A percentile compares a stretch with the other conserved stretches of the same genome.
phyloP scores from a whole-genome alignment of 2,113 vertebrate genomes.

The Spea multiplicata region DNA sequence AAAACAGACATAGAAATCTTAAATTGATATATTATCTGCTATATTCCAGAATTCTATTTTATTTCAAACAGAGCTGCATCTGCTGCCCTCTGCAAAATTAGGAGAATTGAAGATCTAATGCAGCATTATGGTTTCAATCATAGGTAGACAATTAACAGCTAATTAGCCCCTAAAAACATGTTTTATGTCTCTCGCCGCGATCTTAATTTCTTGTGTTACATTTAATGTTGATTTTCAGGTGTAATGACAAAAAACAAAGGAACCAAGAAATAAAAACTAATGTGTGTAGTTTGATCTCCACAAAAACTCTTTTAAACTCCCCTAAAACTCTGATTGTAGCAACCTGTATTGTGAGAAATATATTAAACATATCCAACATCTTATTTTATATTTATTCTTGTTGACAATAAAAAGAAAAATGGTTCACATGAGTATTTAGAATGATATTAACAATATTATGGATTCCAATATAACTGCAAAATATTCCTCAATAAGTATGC shows the following conservation, averaged over 20 bases:
- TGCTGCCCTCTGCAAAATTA: slow-evolving; percentile 14
- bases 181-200: background rate
- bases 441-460: no score
- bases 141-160: slow-evolving; percentile 20
- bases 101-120: slow-evolving; percentile 13
- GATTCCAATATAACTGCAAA: no score
- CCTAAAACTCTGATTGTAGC: no score
- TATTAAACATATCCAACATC: no score
- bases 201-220: background rate
- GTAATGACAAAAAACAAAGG: background rate
- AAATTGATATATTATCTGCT: slow-evolving; percentile 16
- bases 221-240: background rate
- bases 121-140: slow-evolving; percentile 33
- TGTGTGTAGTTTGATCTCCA: no score
- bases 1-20: slow-evolving; percentile 19
- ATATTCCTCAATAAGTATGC: no score
- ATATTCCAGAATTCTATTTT: slow-evolving; percentile 17
- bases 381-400: no score
- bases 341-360: no score
- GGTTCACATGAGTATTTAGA: no score
- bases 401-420: no score
- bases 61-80: slow-evolving; percentile 9
- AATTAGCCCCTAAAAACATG: background rate
- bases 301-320: no score
- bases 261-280: background rate